Evolutionary conservation across 1,140 invertebrate genomes (phyloP).

Genomic region (Subanguina moxae): DNA sequence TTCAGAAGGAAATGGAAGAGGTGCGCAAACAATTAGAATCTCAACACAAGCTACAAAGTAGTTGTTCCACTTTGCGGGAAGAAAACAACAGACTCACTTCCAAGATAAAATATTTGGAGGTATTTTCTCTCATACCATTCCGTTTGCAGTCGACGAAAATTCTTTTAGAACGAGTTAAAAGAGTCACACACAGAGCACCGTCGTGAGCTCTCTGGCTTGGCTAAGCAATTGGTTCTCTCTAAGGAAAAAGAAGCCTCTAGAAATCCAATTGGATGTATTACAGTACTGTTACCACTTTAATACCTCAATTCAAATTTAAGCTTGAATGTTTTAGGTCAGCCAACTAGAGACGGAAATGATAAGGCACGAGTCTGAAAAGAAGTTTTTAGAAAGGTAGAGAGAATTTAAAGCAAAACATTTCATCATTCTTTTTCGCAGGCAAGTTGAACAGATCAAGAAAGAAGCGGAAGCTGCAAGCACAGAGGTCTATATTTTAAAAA

Average conservation of each 20-base stretch:
- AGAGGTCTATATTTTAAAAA: too few relatives aligned
- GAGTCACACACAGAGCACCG: conserved; percentile 33
- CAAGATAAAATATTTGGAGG: conserved; percentile 30
- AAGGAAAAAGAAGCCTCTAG: conserved; percentile 4
- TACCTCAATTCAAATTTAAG: not conserved
- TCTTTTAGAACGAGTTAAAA: conserved; percentile 29
- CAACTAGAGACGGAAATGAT: conserved; percentile 24
- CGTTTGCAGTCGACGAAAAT: not conserved
- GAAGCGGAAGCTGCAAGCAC: conserved; percentile 3
- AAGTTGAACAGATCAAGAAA: conserved; percentile 5
- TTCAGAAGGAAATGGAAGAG: conserved; percentile 16
- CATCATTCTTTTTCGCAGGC: too few relatives aligned
- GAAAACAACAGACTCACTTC: conserved; percentile 22
- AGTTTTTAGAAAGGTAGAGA: too few relatives aligned
- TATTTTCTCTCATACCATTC: conserved; percentile 7
- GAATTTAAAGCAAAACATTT: too few relatives aligned
- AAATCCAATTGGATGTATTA: conserved; percentile 6
- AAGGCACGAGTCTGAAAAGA: conserved; percentile 23
- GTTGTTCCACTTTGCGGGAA: conserved; percentile 16
- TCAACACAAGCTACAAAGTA: conserved; percentile 27
- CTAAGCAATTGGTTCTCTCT: conserved; percentile 14
- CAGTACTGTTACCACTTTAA: not conserved
- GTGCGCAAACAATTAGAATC: conserved; percentile 14
- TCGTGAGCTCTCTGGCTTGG: conserved; percentile 17
- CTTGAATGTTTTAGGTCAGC: conserved; percentile 17